A percentile compares a stretch with the other conserved stretches of the same genome.
These are phyloP conservation scores for Connochaetes taurinus DNA, from an alignment of 2,113 vertebrate genomes.

Conservation along the genomic window DNA sequence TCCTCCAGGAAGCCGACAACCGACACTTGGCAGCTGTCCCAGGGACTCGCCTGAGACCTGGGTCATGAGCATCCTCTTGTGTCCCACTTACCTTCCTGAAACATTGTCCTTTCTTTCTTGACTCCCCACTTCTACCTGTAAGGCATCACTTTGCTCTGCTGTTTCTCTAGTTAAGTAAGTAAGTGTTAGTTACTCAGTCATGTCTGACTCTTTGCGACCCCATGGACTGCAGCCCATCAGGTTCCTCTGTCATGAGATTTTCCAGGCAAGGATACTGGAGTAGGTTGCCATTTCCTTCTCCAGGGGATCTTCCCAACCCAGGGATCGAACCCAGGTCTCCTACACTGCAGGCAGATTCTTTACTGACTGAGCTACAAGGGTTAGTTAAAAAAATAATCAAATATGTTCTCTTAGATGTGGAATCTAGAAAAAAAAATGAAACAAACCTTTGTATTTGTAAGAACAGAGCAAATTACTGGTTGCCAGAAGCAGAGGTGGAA, in stretches of 20 bases:
- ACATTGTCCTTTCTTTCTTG: background rate
- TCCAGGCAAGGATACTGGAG: background rate
- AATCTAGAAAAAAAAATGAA: background rate
- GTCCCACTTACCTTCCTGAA: background rate
- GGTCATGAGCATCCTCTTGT: background rate
- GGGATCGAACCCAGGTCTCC: too few species aligned
- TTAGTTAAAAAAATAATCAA: too few species aligned
- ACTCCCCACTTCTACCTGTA: background rate
- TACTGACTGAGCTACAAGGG: too few species aligned
- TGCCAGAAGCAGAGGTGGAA: background rate
- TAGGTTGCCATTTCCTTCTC: background rate
- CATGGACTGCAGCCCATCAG: background rate
- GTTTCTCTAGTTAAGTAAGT: background rate
- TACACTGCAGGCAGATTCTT: too few species aligned
- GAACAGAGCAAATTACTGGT: background rate
- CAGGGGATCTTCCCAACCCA: background rate
- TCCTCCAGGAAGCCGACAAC: background rate
- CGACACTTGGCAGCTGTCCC: background rate
- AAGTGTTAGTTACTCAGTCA: background rate
- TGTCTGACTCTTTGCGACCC: accelerated
- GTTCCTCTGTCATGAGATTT: background rate
- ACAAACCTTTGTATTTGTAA: background rate
- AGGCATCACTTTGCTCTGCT: background rate
- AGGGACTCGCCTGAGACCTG: background rate
- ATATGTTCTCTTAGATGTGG: background rate